Conservation (phyloP, 2,888 invertebrate species). For the Polyploca ridens region DNA sequence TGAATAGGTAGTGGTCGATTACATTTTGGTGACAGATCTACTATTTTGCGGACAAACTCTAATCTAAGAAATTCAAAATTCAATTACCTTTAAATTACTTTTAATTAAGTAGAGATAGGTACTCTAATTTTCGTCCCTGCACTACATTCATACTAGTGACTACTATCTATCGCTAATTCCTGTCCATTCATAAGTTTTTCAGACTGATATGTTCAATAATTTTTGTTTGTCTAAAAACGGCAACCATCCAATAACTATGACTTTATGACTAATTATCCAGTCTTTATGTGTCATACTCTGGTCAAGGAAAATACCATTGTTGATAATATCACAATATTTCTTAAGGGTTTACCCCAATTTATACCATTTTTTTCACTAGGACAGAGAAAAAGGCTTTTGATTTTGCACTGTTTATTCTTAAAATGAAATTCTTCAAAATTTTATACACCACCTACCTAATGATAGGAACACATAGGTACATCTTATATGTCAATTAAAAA, state of each 20-base stretch:
- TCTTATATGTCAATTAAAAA: constrained; percentile 21
- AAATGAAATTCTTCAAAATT: constrained; percentile 46
- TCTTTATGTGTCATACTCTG: neutral
- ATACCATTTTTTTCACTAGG: neutral
- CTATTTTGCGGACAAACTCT: too few relatives aligned
- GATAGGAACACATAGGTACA: constrained; percentile 35
- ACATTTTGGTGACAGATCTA: too few relatives aligned
- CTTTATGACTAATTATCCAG: neutral
- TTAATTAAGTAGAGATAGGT: too few relatives aligned
- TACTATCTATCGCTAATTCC: too few relatives aligned
- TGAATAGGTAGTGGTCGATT: too few relatives aligned
- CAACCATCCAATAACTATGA: neutral
- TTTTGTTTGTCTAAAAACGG: too few relatives aligned
- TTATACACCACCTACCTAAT: constrained; percentile 44
- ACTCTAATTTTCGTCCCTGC: too few relatives aligned
- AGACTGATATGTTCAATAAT: too few relatives aligned
- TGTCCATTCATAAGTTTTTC: too few relatives aligned
- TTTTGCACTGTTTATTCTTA: constrained; percentile 74
- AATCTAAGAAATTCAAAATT: too few relatives aligned
- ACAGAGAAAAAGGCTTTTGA: constrained; percentile 24
- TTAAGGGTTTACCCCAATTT: neutral
- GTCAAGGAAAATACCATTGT: neutral
- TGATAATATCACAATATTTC: neutral
- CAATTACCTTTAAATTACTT: too few relatives aligned
- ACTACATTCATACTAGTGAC: too few relatives aligned